Evolutionary conservation across 2,797 vertebrate species (phyloP).

Genomic region (Amblyraja radiata): DNA sequence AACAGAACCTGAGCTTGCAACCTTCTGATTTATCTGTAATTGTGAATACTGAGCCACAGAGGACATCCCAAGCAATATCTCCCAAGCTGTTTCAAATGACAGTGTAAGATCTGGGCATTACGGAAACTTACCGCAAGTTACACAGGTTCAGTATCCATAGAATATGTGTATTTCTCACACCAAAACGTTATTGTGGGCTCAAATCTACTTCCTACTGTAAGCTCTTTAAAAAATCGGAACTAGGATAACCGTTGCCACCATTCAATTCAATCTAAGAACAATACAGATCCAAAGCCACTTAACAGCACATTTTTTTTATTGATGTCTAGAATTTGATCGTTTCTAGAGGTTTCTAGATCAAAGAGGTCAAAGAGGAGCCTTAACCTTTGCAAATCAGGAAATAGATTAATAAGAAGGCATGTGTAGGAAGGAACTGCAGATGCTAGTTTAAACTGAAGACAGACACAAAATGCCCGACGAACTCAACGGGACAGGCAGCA

Average conservation of each 20-base stretch:
- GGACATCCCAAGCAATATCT: not conserved
- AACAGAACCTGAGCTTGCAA: not conserved
- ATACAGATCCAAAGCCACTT: not conserved
- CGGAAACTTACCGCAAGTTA: not conserved
- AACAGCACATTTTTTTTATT: not conserved
- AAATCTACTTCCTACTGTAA: not conserved
- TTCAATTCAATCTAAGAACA: not conserved
- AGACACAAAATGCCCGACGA: too few species aligned
- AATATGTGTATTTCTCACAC: not conserved
- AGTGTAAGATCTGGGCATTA: not conserved
- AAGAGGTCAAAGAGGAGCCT: not conserved
- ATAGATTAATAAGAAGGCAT: not conserved
- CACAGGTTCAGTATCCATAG: not conserved
- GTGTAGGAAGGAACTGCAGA: too few species aligned
- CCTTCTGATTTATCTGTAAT: not conserved
- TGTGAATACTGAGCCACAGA: not conserved
- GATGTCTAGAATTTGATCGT: not conserved
- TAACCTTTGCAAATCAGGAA: not conserved
- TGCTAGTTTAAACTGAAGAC: too few species aligned
- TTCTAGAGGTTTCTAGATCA: too few species aligned
- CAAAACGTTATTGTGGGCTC: not conserved
- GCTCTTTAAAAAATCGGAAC: not conserved
- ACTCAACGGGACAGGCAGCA: too few species aligned
- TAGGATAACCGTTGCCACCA: too few species aligned
- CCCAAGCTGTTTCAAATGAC: not conserved